phyloP scores from a whole-genome alignment of 2,888 invertebrate species.

The Ariolimax columbianus region DNA sequence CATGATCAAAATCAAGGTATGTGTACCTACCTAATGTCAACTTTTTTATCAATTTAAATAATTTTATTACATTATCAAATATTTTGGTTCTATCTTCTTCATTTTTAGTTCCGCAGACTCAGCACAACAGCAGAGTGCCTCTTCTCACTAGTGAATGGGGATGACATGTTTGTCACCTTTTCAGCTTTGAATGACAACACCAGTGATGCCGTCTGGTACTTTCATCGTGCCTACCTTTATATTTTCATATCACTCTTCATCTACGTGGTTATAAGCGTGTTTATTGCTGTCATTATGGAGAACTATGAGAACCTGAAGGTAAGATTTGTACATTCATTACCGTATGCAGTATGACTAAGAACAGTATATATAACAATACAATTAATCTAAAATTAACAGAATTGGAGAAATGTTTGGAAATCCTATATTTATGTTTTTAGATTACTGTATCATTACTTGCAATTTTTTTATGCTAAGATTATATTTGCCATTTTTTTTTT shows the following conservation, averaged over 20 bases:
- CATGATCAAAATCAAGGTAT: too few relatives aligned
- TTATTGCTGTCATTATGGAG: conserved; percentile 99
- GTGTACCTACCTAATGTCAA: too few relatives aligned
- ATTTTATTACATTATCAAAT: background rate
- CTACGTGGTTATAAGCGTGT: conserved; percentile 97
- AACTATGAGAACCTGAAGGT: conserved; percentile 98
- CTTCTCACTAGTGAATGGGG: conserved; percentile 97
- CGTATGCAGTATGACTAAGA: background rate
- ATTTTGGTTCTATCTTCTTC: conserved; percentile 21
- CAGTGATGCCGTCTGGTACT: conserved; percentile 83
- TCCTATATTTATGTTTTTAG: too few relatives aligned
- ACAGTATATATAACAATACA: too few relatives aligned
- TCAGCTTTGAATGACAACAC: conserved; percentile 88
- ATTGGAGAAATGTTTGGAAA: too few relatives aligned
- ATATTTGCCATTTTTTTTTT: too few relatives aligned
- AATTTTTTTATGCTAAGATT: too few relatives aligned
- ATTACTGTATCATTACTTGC: too few relatives aligned
- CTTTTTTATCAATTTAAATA: background rate
- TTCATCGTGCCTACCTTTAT: conserved; percentile 95
- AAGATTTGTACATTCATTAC: conserved; percentile 25
- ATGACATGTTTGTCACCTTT: conserved; percentile 99
- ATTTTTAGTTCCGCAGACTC: conserved; percentile 79
- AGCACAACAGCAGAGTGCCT: conserved; percentile 94
- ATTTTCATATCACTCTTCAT: conserved; percentile 97
- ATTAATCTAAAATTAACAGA: too few relatives aligned